phyloP scores from a whole-genome alignment of 1,140 invertebrate genomes.

The Cylas formicarius region DNA sequence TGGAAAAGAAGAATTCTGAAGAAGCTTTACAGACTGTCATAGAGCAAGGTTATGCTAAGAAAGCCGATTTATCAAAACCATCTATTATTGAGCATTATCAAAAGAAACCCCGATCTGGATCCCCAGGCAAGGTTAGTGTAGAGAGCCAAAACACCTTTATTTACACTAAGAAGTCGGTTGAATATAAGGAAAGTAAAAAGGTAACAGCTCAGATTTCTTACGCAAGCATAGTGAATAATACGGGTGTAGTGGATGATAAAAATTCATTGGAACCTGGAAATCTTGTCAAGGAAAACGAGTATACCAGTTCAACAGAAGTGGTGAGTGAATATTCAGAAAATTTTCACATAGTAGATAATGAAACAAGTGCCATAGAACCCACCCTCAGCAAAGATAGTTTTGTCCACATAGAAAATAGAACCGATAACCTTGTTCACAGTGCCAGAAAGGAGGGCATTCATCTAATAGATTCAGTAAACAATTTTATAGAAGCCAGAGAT shows the following conservation, averaged over 20 bases:
- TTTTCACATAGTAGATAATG: too few species aligned
- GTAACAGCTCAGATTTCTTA: constrained; percentile 23
- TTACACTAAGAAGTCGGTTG: constrained; percentile 1
- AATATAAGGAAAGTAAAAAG: constrained; percentile 27
- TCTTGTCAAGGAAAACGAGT: neutral
- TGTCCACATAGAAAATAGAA: too few species aligned
- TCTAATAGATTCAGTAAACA: too few species aligned
- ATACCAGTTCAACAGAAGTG: constrained; percentile 9
- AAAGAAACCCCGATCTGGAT: constrained; percentile 5
- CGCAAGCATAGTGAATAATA: constrained; percentile 25
- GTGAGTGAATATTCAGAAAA: constrained; percentile 13
- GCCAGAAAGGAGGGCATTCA: too few species aligned
- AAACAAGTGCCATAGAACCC: too few species aligned
- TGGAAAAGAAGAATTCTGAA: constrained; percentile 13
- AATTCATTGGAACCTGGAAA: neutral
- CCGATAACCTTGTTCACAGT: too few species aligned
- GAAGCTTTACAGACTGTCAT: constrained; percentile 11
- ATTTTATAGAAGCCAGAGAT: too few species aligned
- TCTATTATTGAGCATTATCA: constrained; percentile 23
- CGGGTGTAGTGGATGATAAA: neutral
- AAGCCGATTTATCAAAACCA: constrained; percentile 14
- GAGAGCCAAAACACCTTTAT: constrained; percentile 3
- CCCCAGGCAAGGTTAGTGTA: neutral
- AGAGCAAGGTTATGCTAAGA: constrained; percentile 16
- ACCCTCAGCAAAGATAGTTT: too few species aligned